Evolutionary conservation across 2,113 vertebrate genomes (phyloP), one percentile per base, ranked within the genome.

Genomic region (Pseudonaja textilis): DNA sequence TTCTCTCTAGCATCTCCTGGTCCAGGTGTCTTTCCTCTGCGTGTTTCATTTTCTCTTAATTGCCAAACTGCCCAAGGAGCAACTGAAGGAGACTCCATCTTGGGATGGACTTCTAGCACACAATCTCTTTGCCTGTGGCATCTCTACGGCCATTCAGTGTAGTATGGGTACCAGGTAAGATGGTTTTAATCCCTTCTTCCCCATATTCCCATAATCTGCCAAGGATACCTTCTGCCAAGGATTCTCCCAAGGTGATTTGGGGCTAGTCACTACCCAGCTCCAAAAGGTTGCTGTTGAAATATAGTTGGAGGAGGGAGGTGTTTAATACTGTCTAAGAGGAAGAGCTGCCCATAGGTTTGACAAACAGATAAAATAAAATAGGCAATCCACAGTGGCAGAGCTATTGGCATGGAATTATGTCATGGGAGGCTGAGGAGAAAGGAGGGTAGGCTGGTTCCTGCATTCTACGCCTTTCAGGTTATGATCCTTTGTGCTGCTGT

Each of bases 71-170:
- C 94, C 96, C 0, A 85, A 95, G 90, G 94, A 93, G 89, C 92
- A 96, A 89, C 92, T 88, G 0, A 59, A 96, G 14, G 97, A 92
- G 4, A 47, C 90, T 22, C 94, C 93, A 90, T 91, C 91, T 23
- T 94, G 89, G 86, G 81, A 96, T 2, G 97, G 97, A 91, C 96
- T 98, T 50, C 95, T 99, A 96, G 97, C 98, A 91, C 93, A 96
- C 50, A 98, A 97, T 94, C 95, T 98, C 93, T 99, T 99, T 93
- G 95, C 97, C n/a, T 98, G 98, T 0, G 98, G 98, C 55, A 52
- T 98, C 94, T 97, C 98, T 93, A 98, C 98, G 0, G n/a, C 96
- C 57, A 93, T 99, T 92, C 98, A 99, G 93, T 97, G 96, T 34
- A 97, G 95, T 88, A 86, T 98, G 93, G 98, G 98, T 54, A 98